Evolutionary conservation across 2,888 invertebrate species (phyloP), one percentile per base, ranked within the genome.

Genomic region (Catocala sponsa): DNA sequence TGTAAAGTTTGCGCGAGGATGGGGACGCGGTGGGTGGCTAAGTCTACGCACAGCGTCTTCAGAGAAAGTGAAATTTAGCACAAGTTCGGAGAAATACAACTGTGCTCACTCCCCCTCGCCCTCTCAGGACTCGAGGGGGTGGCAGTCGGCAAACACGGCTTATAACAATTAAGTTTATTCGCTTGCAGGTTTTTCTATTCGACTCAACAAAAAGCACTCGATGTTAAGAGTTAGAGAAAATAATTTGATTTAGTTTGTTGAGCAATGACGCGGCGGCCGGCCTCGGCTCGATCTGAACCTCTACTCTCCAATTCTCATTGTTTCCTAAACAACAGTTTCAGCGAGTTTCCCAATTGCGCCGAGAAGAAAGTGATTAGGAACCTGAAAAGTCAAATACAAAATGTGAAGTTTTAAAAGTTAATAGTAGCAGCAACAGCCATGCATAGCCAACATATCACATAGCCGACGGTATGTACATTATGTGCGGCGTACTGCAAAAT

Each of bases 11-110:
- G 82, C 83, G 78, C 81, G 83, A 79, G 83, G 79, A 79, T 70
- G 85, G 86, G 85, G 83, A 80, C 71, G 80, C 75, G 81, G 89
- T 86, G 91, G 92, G 88, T 86, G 91, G 89, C 86, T 91, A 88
- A 90, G 88, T 91, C 89, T 91, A 94, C 94, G 92, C 92, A 93
- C 88, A 89, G 75, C 91, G 91, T 94, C 94, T 93, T 94, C 88
- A 86, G 89, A 91, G 94, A 94, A 94, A 94, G 94, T 94, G 94
- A 94, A 94, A 94, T 94, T 94, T 93, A 91, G 93, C 91, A 88
- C 94, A 92, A 94, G 91, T 94, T 94, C 87, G 91, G 91, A 90
- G 93, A 90, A 94, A 93, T 91, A 92, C 93, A 92, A 92, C 90
- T 84, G 80, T 77, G 85, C 84, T 80, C 80, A 79, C 77, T 73